Conservation (phyloP, 2,888 invertebrate species). For the Dynastes tityus region DNA sequence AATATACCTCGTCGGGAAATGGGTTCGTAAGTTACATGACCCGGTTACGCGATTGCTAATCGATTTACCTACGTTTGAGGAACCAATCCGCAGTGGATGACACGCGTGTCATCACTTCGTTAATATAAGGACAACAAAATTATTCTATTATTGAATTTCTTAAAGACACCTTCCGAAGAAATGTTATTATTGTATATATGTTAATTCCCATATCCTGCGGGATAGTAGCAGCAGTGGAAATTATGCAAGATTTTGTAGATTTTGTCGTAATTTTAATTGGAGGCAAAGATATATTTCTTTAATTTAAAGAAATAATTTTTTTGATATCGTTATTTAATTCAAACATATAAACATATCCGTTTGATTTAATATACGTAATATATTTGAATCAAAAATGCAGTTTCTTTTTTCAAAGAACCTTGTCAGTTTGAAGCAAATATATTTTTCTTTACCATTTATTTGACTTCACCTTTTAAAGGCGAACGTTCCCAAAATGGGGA, state of each 20-base stretch:
- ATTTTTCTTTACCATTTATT: no score
- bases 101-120: background rate
- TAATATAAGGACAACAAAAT: background rate
- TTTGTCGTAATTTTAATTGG: background rate
- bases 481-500: no score
- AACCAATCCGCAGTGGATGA: background rate
- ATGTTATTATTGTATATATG: background rate
- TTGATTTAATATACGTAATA: no score
- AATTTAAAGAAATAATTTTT: no score
- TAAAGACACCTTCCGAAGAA: background rate
- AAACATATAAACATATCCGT: no score
- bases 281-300: no score
- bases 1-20: slow-evolving; percentile 22
- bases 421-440: no score
- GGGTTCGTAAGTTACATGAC: slow-evolving; percentile 30
- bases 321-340: no score
- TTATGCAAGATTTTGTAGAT: background rate
- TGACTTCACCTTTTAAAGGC: no score
- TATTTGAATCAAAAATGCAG: no score
- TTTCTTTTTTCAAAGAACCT: no score
- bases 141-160: background rate
- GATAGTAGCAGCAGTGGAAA: background rate
- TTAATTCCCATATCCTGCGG: background rate
- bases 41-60: slow-evolving; percentile 33
- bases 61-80: slow-evolving; percentile 37